Conservation (phyloP, 30 jellyfish, hydroid and myxozoan species). For the Clytia hemisphaerica region DNA sequence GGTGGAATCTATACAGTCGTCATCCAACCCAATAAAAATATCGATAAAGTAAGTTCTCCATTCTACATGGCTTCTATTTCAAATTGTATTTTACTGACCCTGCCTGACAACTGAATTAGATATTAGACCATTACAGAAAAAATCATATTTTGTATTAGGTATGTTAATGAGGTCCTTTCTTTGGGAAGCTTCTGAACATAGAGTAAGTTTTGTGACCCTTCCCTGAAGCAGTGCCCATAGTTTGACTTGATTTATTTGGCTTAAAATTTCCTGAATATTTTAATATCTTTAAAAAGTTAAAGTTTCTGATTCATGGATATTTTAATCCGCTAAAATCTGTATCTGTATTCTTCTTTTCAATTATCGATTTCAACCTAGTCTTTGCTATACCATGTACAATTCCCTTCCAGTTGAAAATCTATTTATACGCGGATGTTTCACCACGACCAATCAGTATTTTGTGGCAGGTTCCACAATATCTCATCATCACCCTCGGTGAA, state of each 20-base stretch:
- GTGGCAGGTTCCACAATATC: constrained; percentile 99
- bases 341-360: not conserved
- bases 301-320: not conserved
- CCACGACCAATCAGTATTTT: constrained; percentile 93
- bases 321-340: no score
- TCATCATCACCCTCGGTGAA: constrained; percentile 91
- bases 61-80: no score
- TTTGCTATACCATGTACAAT: not conserved
- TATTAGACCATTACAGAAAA: no score
- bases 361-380: not conserved
- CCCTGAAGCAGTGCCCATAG: no score
- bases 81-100: no score
- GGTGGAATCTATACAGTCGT: constrained; percentile 98
- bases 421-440: constrained; percentile 79
- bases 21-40: constrained; percentile 68
- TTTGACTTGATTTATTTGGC: no score
- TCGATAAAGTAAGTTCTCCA: constrained; percentile 40
- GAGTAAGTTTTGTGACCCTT: no score
- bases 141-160: no score
- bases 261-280: no score
- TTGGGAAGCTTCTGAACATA: no score
- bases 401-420: constrained; percentile 61
- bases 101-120: no score
- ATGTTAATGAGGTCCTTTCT: no score
- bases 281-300: not conserved